Evolutionary conservation across 1,140 invertebrate genomes (phyloP).

Genomic region (Camponotus floridanus): DNA sequence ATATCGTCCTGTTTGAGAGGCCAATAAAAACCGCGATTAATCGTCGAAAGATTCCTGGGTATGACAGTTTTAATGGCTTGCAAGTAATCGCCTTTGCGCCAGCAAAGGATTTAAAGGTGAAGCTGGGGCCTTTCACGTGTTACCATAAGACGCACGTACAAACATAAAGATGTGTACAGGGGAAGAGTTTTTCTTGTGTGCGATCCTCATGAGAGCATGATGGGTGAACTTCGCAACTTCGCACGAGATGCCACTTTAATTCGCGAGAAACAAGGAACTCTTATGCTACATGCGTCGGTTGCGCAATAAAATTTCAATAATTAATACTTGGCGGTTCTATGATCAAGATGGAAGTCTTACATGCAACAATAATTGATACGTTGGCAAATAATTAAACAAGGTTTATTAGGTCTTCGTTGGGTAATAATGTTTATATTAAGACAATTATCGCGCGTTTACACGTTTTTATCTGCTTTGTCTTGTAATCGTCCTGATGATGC

Average conservation of each 20-base stretch:
- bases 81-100: slow-evolving; percentile 52
- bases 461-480: not conserved
- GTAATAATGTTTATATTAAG: slow-evolving; percentile 23
- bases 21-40: slow-evolving; percentile 63
- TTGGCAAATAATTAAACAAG: slow-evolving; percentile 7
- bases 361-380: slow-evolving; percentile 16
- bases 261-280: slow-evolving; percentile 35
- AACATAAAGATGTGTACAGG: not conserved
- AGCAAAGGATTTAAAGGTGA: slow-evolving; percentile 64
- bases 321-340: slow-evolving; percentile 1
- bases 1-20: slow-evolving; percentile 29
- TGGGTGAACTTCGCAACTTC: slow-evolving; percentile 26
- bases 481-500: not conserved
- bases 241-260: slow-evolving; percentile 43
- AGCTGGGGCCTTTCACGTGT: slow-evolving; percentile 65
- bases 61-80: slow-evolving; percentile 63
- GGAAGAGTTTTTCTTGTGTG: not conserved
- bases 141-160: not conserved
- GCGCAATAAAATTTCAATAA: slow-evolving; percentile 19
- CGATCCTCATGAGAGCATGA: slow-evolving; percentile 15
- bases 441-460: slow-evolving; percentile 14
- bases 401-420: slow-evolving; percentile 2
- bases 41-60: slow-evolving; percentile 38
- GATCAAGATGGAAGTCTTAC: not conserved
- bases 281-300: not conserved